Percentiles rank a stretch among this genome's conserved stretches.
Conservation (phyloP, 2,113 vertebrate genomes). For the Psilopogon haemacephalus region DNA sequence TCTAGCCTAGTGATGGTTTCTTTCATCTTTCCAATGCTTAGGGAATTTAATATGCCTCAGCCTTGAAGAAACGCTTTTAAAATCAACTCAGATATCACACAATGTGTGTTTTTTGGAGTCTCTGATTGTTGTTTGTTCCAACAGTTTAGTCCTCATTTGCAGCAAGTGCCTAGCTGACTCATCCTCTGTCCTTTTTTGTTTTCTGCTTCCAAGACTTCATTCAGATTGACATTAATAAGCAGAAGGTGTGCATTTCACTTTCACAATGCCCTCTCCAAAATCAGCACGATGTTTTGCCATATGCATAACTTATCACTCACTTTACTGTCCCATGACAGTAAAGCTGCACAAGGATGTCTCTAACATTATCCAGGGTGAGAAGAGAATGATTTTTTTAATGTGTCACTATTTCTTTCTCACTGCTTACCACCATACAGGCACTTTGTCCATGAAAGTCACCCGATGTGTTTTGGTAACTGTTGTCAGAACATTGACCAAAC, state of each 20-base stretch:
- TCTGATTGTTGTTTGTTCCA: background rate
- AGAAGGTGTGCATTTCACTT: constrained; percentile 42
- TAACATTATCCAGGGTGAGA: background rate
- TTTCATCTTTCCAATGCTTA: background rate
- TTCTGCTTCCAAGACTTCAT: background rate
- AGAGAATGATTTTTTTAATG: background rate
- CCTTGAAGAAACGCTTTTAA: background rate
- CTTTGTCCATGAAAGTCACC: background rate
- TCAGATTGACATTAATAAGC: constrained; percentile 18
- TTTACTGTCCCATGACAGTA: background rate
- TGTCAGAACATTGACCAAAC: background rate
- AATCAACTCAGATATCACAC: background rate
- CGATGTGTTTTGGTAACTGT: background rate
- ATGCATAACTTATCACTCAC: constrained; percentile 42
- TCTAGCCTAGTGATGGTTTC: background rate
- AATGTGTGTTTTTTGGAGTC: background rate
- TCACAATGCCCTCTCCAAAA: constrained; percentile 1
- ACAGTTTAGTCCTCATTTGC: background rate
- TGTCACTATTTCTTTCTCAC: background rate
- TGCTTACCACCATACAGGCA: background rate
- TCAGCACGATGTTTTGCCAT: constrained; percentile 1
- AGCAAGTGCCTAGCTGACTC: background rate
- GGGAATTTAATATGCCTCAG: background rate
- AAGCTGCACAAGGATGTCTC: background rate
- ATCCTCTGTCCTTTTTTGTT: background rate